Conservation (phyloP, 2,113 vertebrate species). For the Cryptomyrus ogoouensis region DNA sequence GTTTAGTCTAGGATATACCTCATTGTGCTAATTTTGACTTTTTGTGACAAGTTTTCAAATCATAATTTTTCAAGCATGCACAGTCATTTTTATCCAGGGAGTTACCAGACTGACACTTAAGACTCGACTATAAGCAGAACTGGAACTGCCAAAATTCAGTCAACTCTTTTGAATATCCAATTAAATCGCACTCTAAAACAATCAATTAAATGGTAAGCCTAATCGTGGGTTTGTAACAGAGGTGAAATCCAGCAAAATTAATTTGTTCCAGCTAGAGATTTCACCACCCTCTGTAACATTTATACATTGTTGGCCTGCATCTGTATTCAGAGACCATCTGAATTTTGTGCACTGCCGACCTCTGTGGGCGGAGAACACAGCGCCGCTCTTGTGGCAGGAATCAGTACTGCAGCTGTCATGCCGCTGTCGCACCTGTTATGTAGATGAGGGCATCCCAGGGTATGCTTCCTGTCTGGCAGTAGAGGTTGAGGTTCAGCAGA, state of each 20-base stretch:
- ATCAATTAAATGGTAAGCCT: not conserved
- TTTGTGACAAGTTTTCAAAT: not conserved
- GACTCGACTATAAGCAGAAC: not conserved
- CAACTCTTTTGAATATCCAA: not conserved
- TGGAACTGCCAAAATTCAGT: not conserved
- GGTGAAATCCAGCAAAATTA: not conserved
- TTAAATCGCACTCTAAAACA: not conserved
- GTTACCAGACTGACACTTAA: not conserved
- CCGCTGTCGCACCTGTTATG: constrained; percentile 53
- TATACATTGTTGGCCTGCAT: not conserved
- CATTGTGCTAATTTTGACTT: not conserved
- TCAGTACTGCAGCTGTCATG: not conserved
- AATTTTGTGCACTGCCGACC: not conserved
- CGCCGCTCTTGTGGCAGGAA: not conserved
- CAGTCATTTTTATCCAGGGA: not conserved
- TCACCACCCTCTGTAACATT: not conserved
- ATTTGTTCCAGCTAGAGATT: not conserved
- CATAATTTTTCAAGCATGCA: not conserved
- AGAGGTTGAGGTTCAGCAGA: constrained; percentile 70
- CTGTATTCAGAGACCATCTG: not conserved
- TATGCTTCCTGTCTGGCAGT: constrained; percentile 60
- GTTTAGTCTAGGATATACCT: not conserved
- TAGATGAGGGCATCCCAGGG: constrained; percentile 66
- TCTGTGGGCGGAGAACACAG: not conserved
- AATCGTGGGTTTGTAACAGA: not conserved